Evolutionary conservation across 1,140 invertebrate species (phyloP).

Genomic region (Cyphomyrmex costatus): DNA sequence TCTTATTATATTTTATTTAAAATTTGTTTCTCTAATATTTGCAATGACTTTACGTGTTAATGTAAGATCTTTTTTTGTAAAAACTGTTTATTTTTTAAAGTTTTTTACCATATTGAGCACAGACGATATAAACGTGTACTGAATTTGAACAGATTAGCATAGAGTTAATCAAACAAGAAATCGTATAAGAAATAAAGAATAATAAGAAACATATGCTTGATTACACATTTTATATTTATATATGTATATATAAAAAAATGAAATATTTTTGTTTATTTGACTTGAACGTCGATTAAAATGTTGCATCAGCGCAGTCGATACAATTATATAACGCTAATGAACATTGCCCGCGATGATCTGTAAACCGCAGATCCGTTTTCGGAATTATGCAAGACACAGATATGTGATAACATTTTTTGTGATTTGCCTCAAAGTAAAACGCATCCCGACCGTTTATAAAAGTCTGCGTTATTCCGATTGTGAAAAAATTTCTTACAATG

Average conservation of each 20-base stretch:
- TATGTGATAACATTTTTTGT: neutral
- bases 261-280: neutral
- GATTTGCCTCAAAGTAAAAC: neutral
- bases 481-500: neutral
- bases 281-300: constrained; percentile 17
- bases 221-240: neutral
- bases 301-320: constrained; percentile 26
- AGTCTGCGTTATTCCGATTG: constrained; percentile 2
- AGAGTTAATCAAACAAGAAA: neutral
- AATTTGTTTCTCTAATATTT: too few species aligned
- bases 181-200: constrained; percentile 1
- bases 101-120: too few species aligned
- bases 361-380: constrained; percentile 11
- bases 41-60: too few species aligned
- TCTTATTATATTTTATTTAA: too few species aligned
- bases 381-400: constrained; percentile 16
- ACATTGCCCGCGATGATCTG: constrained; percentile 26
- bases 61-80: too few species aligned
- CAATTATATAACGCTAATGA: constrained; percentile 37
- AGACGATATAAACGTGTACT: too few species aligned
- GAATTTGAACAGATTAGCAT: constrained; percentile 1
- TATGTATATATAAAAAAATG: neutral
- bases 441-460: neutral
- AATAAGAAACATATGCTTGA: neutral
- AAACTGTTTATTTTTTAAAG: too few species aligned